These are phyloP conservation scores for Gortyna flavago DNA, from an alignment of 2,888 invertebrate species.

Conservation along the genomic window DNA sequence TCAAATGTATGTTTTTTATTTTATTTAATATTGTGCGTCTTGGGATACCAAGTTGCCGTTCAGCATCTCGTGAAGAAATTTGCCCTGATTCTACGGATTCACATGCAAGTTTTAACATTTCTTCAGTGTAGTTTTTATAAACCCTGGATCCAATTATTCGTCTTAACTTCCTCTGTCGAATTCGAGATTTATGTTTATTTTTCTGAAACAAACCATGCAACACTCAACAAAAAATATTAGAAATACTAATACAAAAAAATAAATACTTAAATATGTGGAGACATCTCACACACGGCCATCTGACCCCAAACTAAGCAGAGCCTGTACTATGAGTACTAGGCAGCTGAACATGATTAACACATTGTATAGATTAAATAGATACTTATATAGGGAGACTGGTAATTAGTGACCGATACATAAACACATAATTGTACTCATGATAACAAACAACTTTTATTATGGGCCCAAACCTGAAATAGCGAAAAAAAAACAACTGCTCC, in stretches of 20 bases:
- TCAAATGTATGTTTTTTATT: background rate
- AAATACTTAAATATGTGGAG: background rate
- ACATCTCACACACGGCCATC: too few species aligned
- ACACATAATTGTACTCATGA: too few species aligned
- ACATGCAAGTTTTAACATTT: constrained; percentile 5
- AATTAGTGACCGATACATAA: too few species aligned
- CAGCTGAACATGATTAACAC: too few species aligned
- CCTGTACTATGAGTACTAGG: too few species aligned
- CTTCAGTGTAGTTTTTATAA: constrained; percentile 7
- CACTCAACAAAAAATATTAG: background rate
- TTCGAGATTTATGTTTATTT: constrained; percentile 7
- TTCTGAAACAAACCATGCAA: constrained; percentile 8
- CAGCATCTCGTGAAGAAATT: constrained; percentile 5
- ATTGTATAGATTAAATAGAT: too few species aligned
- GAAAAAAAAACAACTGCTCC: too few species aligned
- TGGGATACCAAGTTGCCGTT: background rate
- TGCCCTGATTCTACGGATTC: background rate
- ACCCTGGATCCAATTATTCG: background rate
- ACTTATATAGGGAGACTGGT: too few species aligned
- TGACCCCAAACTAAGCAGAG: too few species aligned
- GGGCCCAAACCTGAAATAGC: too few species aligned
- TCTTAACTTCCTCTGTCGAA: constrained; percentile 1
- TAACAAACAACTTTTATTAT: too few species aligned
- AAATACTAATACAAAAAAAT: background rate
- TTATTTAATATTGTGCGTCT: constrained; percentile 8